phyloP scores from a whole-genome alignment of 2,113 vertebrate species.

The Scatophagus argus region DNA sequence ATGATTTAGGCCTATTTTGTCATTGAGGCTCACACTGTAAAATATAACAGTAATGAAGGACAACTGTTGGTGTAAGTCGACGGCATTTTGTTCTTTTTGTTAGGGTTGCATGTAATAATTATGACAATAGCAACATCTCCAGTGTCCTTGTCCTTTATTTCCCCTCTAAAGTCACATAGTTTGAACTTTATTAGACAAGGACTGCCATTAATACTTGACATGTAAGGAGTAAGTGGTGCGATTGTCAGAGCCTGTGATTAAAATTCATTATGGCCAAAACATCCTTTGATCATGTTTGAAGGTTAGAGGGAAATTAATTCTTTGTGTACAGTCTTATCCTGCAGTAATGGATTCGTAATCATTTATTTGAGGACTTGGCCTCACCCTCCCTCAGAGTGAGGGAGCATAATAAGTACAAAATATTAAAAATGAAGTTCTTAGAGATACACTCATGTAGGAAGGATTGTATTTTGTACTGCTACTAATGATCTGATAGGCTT shows the following conservation, averaged over 20 bases:
- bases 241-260: neutral
- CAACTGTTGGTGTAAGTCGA: neutral
- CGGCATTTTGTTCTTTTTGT: neutral
- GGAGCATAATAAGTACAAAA: neutral
- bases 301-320: conserved; percentile 19
- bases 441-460: neutral
- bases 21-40: neutral
- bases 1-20: conserved; percentile 33
- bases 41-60: neutral
- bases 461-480: neutral
- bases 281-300: conserved; percentile 37
- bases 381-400: conserved; percentile 8
- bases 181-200: conserved; percentile 2
- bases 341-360: conserved; percentile 17
- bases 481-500: neutral
- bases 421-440: conserved; percentile 6
- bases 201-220: neutral
- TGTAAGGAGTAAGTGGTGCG: neutral
- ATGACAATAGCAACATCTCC: neutral
- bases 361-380: conserved; percentile 26
- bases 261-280: conserved; percentile 34
- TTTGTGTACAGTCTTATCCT: conserved; percentile 10
- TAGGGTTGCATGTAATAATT: neutral
- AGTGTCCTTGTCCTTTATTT: too few species aligned
- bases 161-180: neutral